These are phyloP conservation scores for Atta colombica DNA, from an alignment of 1,140 invertebrate genomes.

Conservation along the genomic window DNA sequence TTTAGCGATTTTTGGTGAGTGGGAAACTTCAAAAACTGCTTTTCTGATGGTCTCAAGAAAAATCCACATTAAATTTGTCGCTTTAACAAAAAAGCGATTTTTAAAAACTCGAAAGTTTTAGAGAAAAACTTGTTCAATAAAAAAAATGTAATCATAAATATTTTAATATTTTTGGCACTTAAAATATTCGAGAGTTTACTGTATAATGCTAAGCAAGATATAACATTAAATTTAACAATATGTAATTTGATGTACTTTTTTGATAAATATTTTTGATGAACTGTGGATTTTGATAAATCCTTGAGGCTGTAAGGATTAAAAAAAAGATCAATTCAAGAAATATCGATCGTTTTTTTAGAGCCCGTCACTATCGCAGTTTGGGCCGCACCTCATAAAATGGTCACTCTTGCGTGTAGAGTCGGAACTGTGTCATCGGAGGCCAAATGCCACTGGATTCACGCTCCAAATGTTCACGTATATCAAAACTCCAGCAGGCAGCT, in stretches of 20 bases:
- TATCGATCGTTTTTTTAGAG: slow-evolving; percentile 75
- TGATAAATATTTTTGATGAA: neutral
- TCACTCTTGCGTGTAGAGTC: slow-evolving; percentile 83
- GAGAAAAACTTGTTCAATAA: neutral
- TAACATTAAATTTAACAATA: neutral
- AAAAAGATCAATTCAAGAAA: neutral
- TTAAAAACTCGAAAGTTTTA: neutral
- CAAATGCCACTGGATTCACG: slow-evolving; percentile 83
- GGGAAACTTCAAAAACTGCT: slow-evolving; percentile 8
- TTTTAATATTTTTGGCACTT: neutral
- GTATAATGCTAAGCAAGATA: neutral
- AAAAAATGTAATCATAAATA: neutral
- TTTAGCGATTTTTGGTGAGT: slow-evolving; percentile 66
- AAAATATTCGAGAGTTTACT: neutral
- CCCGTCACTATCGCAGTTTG: slow-evolving; percentile 81
- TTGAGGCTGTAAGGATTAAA: slow-evolving; percentile 17
- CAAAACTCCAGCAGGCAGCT: slow-evolving; percentile 67
- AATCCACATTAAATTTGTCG: neutral
- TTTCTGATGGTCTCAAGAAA: slow-evolving; percentile 3
- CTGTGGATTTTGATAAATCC: neutral
- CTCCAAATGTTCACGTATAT: slow-evolving; percentile 73
- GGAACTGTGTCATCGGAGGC: slow-evolving; percentile 72
- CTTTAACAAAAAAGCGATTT: neutral
- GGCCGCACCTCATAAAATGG: slow-evolving; percentile 82
- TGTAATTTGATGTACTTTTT: neutral